Conservation (phyloP, 1,140 invertebrate species). For the Drosophila burlai region DNA sequence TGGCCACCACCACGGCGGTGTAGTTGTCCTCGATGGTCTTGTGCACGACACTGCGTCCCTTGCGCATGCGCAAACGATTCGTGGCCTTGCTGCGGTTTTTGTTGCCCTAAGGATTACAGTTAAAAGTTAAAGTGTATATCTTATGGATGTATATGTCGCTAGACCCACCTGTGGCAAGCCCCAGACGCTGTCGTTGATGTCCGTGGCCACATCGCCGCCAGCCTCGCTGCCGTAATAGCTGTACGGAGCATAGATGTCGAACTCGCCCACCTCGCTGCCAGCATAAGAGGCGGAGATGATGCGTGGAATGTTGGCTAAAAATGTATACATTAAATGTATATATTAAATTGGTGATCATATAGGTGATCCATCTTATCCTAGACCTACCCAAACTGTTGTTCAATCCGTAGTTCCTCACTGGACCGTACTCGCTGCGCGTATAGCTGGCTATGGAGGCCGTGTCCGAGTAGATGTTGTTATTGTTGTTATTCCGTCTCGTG, state of each 20-base stretch:
- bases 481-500: slow-evolving; percentile 43
- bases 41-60: slow-evolving; percentile 92
- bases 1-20: slow-evolving; percentile 94
- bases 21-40: slow-evolving; percentile 95
- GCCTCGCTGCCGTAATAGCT: slow-evolving; percentile 89
- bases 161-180: slow-evolving; percentile 75
- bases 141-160: fast-evolving
- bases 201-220: slow-evolving; percentile 84
- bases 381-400: slow-evolving; percentile 78
- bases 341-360: not conserved
- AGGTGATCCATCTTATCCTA: too few relatives aligned
- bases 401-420: slow-evolving; percentile 70
- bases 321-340: not conserved
- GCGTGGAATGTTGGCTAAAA: slow-evolving; percentile 86
- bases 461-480: slow-evolving; percentile 73
- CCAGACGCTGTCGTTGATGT: slow-evolving; percentile 84
- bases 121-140: not conserved
- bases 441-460: slow-evolving; percentile 83
- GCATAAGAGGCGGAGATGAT: slow-evolving; percentile 91
- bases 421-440: slow-evolving; percentile 82
- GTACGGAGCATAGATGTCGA: slow-evolving; percentile 92
- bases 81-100: slow-evolving; percentile 85
- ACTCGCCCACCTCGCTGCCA: slow-evolving; percentile 91
- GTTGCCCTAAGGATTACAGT: slow-evolving; percentile 50
- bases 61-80: slow-evolving; percentile 89